phyloP scores from a whole-genome alignment of 92 coral and sea anemone genomes.

The Phymanthus crucifer region DNA sequence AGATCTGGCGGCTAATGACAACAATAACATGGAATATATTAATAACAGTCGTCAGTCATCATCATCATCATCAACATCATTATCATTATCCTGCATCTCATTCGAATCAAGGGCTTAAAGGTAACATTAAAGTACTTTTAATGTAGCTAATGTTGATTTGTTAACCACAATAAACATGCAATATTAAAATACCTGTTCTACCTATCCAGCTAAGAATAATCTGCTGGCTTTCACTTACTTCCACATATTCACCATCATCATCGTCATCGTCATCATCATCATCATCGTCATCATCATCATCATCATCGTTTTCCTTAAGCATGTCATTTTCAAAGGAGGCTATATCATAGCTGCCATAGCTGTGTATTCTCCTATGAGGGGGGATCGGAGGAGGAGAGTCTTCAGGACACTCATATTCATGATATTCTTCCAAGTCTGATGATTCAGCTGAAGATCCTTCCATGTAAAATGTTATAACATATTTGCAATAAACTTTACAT shows the following conservation, averaged over 20 bases:
- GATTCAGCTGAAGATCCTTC: not conserved
- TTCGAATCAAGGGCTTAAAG: too few species aligned
- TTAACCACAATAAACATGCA: not conserved
- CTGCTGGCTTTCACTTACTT: not conserved
- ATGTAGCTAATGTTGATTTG: too few species aligned
- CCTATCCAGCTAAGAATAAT: too few species aligned
- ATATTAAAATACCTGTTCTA: not conserved
- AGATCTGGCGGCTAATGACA: constrained; percentile 24
- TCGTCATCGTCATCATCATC: constrained; percentile 20
- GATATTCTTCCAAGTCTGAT: constrained; percentile 45
- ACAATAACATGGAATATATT: not conserved
- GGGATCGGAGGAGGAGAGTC: constrained; percentile 34
- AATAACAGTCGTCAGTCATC: too few species aligned
- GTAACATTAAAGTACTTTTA: too few species aligned
- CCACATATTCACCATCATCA: not conserved
- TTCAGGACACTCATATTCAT: constrained; percentile 28
- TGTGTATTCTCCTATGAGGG: not conserved
- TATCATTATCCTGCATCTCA: too few species aligned
- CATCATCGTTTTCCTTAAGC: constrained; percentile 8
- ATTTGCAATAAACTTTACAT: too few species aligned
- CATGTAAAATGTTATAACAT: not conserved
- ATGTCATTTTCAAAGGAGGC: not conserved
- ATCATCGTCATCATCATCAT: constrained; percentile 22
- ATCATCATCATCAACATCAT: too few species aligned
- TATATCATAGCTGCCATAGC: constrained; percentile 15